These are phyloP conservation scores for Diaphora mendica DNA, from an alignment of 2,888 invertebrate species.

Conservation along the genomic window DNA sequence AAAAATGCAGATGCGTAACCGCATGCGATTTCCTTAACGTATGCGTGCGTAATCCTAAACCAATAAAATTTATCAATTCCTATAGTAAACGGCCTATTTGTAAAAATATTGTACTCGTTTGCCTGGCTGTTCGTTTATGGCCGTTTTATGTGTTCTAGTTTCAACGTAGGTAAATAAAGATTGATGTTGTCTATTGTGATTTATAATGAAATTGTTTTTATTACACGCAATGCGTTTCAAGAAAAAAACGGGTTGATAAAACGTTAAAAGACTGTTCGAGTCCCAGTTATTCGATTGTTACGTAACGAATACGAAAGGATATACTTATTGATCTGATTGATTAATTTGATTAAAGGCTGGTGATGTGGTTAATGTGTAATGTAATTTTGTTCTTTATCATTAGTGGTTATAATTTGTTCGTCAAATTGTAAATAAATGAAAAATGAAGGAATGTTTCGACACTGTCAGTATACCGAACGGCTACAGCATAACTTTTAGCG, in stretches of 20 bases:
- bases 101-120: constrained; percentile 33
- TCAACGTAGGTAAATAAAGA: constrained; percentile 8
- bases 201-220: not conserved
- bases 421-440: no score
- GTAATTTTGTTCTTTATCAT: not conserved
- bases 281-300: not conserved
- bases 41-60: constrained; percentile 33
- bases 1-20: constrained; percentile 48
- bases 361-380: no score
- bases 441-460: no score
- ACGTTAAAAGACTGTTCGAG: not conserved
- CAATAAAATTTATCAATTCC: constrained; percentile 22
- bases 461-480: no score
- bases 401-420: no score
- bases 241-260: not conserved
- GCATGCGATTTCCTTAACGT: constrained; percentile 38
- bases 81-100: constrained; percentile 27
- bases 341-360: no score
- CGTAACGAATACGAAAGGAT: no score
- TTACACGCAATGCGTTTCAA: not conserved
- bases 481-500: no score
- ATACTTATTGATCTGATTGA: no score
- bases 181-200: constrained; percentile 10
- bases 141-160: constrained; percentile 28
- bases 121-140: constrained; percentile 26